These are phyloP conservation scores for Tetrax tetrax DNA, from an alignment of 2,113 vertebrate species.

Conservation along the genomic window DNA sequence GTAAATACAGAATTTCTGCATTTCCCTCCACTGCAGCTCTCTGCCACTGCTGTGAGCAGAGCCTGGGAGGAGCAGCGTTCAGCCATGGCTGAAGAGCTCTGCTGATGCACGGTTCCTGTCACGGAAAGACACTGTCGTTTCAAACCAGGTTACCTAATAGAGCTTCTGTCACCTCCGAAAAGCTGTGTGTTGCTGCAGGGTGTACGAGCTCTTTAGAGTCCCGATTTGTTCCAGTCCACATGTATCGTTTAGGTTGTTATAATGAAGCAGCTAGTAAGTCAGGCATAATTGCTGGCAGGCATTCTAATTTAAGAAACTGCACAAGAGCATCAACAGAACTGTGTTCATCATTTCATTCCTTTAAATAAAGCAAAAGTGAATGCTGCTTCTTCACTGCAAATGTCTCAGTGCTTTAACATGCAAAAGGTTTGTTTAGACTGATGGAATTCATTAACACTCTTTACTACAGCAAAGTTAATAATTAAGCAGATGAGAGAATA, in stretches of 20 bases:
- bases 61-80: not conserved
- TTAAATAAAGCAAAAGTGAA: conserved; percentile 5
- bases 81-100: not conserved
- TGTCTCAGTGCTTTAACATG: conserved; percentile 1
- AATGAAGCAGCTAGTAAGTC: conserved; percentile 10
- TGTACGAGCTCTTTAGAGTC: not conserved
- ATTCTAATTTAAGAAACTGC: not conserved
- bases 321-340: not conserved
- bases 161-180: not conserved
- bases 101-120: not conserved
- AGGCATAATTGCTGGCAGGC: conserved; percentile 4
- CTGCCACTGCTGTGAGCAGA: not conserved
- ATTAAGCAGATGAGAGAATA: conserved; percentile 53
- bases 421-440: not conserved
- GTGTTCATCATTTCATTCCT: not conserved
- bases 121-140: not conserved
- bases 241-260: not conserved
- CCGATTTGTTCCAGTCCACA: not conserved
- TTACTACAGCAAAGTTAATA: conserved; percentile 57
- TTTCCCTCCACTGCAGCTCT: not conserved
- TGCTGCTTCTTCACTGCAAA: not conserved
- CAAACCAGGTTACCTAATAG: not conserved
- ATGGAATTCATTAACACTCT: conserved; percentile 45
- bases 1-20: not conserved
- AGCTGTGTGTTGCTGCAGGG: not conserved